Percentiles rank a stretch among this genome's conserved stretches.
Evolutionary conservation across 1,140 invertebrate species (phyloP).

Genomic region (Maniola jurtina): DNA sequence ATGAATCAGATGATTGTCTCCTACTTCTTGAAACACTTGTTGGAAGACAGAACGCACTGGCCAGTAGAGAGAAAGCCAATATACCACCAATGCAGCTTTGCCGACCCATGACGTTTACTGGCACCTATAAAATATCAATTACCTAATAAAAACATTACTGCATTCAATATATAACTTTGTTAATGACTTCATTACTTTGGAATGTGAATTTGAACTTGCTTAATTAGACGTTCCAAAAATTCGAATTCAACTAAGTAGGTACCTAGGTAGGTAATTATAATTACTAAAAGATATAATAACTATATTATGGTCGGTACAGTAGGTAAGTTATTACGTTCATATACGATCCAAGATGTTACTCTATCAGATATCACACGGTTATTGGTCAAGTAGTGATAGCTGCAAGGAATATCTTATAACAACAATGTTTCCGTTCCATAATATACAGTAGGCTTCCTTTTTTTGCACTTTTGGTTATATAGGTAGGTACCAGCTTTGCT

Average conservation of each 20-base stretch:
- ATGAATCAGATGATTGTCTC: constrained; percentile 34
- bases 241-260: no score
- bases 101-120: constrained; percentile 41
- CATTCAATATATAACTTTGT: constrained; percentile 18
- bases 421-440: not conserved
- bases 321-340: constrained; percentile 4
- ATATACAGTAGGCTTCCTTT: no score
- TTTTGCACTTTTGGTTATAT: no score
- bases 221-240: not conserved
- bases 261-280: no score
- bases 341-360: constrained; percentile 31
- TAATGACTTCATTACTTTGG: constrained; percentile 18
- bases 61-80: constrained; percentile 38
- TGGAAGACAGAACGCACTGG: constrained; percentile 44
- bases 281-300: no score
- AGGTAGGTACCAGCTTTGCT: no score
- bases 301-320: no score
- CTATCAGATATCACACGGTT: constrained; percentile 27
- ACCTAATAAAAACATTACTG: constrained; percentile 7
- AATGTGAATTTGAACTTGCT: constrained; percentile 11
- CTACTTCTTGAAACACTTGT: constrained; percentile 13
- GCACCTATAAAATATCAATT: constrained; percentile 9
- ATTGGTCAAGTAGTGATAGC: constrained; percentile 24
- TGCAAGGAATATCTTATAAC: constrained; percentile 48
- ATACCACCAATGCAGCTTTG: constrained; percentile 31